These are phyloP conservation scores for Pyrocoelia pectoralis DNA, from an alignment of 2,888 invertebrate genomes.

Conservation along the genomic window DNA sequence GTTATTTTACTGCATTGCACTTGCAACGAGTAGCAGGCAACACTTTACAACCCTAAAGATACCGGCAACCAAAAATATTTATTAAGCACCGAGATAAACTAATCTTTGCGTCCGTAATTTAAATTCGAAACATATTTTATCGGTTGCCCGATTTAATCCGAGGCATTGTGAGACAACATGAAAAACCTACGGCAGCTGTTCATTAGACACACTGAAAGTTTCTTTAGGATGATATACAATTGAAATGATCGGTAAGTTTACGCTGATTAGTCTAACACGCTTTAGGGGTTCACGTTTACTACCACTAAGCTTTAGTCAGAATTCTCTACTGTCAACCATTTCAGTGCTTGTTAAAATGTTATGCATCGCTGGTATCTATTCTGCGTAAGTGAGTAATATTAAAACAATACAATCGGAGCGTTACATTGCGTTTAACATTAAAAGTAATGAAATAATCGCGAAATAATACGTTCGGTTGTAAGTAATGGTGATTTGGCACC, in stretches of 20 bases:
- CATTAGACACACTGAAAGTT: constrained; percentile 54
- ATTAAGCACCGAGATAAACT: background rate
- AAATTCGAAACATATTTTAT: constrained; percentile 10
- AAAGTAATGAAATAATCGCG: background rate
- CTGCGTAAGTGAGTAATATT: background rate
- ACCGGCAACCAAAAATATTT: constrained; percentile 1
- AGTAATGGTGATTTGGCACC: too few relatives aligned
- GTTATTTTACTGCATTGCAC: constrained; percentile 37
- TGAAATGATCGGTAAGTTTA: constrained; percentile 48
- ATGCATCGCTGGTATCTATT: constrained; percentile 34
- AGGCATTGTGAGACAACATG: constrained; percentile 40
- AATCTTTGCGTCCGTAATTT: background rate
- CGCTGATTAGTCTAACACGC: constrained; percentile 55
- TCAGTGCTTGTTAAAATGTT: constrained; percentile 45
- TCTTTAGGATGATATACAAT: constrained; percentile 49
- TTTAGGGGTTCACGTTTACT: constrained; percentile 46
- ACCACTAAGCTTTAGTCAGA: constrained; percentile 23
- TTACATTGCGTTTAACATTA: background rate
- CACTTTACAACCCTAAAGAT: constrained; percentile 22
- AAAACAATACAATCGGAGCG: background rate
- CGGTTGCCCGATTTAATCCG: constrained; percentile 15
- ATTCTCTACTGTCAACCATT: constrained; percentile 35
- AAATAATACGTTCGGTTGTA: background rate
- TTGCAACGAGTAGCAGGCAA: constrained; percentile 25
- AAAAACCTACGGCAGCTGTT: constrained; percentile 54